These are phyloP conservation scores for Pelecanus crispus DNA, from an alignment of 2,113 vertebrate species.

Conservation along the genomic window DNA sequence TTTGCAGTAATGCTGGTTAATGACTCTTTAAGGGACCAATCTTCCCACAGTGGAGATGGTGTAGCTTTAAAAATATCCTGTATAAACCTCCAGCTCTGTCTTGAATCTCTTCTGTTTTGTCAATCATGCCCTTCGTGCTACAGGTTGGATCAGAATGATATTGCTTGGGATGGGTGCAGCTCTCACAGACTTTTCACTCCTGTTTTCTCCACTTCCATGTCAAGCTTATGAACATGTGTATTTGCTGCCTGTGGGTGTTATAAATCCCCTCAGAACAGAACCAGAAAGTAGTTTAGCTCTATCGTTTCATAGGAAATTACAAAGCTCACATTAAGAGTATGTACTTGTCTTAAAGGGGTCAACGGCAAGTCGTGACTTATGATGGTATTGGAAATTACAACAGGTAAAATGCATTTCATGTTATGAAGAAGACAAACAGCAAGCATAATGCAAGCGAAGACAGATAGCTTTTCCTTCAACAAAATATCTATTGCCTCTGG, in stretches of 20 bases:
- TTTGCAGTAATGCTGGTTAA: background rate
- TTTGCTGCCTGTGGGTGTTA: background rate
- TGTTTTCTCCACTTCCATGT: slow-evolving; percentile 6
- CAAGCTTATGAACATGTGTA: background rate
- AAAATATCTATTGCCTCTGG: slow-evolving; percentile 56
- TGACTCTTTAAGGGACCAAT: background rate
- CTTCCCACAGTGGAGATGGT: background rate
- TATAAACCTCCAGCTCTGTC: background rate
- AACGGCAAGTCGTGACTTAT: background rate
- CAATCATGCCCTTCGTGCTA: background rate
- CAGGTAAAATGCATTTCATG: slow-evolving; percentile 1
- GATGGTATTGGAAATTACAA: slow-evolving; percentile 1
- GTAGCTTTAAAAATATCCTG: background rate
- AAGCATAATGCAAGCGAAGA: slow-evolving; percentile 49
- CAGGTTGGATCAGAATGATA: background rate
- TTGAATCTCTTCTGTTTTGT: background rate
- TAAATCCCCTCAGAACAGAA: background rate
- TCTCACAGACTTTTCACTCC: background rate
- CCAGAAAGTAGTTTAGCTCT: background rate
- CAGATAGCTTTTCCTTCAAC: slow-evolving; percentile 50
- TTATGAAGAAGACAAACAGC: slow-evolving; percentile 53
- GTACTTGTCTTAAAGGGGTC: slow-evolving; percentile 15
- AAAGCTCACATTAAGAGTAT: background rate
- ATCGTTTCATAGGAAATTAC: background rate
- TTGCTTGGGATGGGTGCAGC: background rate